phyloP scores from a whole-genome alignment of 2,888 invertebrate species.

The Opisthograptis luteolata region DNA sequence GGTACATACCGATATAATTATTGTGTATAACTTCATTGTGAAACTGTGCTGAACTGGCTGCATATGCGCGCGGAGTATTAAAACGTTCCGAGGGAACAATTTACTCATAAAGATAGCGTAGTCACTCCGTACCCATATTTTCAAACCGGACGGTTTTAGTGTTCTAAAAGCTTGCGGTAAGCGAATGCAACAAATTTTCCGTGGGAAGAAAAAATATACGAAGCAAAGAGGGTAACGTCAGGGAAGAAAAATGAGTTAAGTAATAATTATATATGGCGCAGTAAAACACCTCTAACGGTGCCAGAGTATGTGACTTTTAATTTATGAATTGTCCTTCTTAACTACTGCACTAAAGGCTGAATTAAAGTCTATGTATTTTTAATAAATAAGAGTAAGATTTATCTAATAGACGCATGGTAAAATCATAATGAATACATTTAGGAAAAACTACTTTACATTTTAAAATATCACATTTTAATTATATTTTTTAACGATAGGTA shows the following conservation, averaged over 20 bases:
- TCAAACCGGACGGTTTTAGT: conserved; percentile 67
- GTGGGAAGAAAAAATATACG: conserved; percentile 53
- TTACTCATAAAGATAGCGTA: conserved; percentile 56
- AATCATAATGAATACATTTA: no score
- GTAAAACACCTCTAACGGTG: conserved; percentile 43
- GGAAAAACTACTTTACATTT: no score
- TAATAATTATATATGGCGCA: conserved; percentile 52
- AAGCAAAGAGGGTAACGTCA: conserved; percentile 47
- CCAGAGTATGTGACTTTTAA: conserved; percentile 50
- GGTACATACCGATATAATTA: neutral
- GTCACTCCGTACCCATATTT: conserved; percentile 70
- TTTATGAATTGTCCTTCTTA: conserved; percentile 45
- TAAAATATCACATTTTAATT: no score
- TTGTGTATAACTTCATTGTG: conserved; percentile 1
- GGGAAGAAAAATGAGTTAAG: conserved; percentile 43
- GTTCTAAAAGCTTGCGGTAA: conserved; percentile 69
- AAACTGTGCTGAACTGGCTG: conserved; percentile 2
- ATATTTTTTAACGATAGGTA: no score
- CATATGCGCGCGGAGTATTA: conserved; percentile 24
- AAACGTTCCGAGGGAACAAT: conserved; percentile 47
- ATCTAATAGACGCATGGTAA: no score
- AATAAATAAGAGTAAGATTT: no score
- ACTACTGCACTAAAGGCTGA: conserved; percentile 1
- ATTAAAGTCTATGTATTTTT: no score
- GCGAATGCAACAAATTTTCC: conserved; percentile 69